These are phyloP conservation scores for Leptura quadrifasciata DNA, from an alignment of 2,888 invertebrate genomes.

Conservation along the genomic window DNA sequence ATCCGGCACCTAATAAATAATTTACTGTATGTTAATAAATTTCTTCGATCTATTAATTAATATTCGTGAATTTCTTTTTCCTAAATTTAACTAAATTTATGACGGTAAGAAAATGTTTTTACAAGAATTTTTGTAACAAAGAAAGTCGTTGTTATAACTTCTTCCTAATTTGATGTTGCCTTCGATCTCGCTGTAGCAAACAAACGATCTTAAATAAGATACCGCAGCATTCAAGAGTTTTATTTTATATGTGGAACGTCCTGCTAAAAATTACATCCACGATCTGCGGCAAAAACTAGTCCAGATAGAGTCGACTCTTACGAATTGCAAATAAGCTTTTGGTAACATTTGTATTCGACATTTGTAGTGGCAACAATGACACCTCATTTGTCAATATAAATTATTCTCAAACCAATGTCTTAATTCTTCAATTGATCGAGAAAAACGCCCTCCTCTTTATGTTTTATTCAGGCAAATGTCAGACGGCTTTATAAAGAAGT, in stretches of 20 bases:
- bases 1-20: no score
- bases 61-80: background rate
- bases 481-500: constrained; percentile 50
- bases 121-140: constrained; percentile 45
- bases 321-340: constrained; percentile 72
- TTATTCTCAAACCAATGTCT: constrained; percentile 70
- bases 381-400: constrained; percentile 74
- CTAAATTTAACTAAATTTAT: constrained; percentile 44
- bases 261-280: constrained; percentile 34
- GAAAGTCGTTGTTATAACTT: constrained; percentile 54
- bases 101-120: constrained; percentile 47
- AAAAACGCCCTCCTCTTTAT: constrained; percentile 54
- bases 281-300: constrained; percentile 66
- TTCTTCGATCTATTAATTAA: no score
- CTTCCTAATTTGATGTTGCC: constrained; percentile 55
- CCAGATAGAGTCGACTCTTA: constrained; percentile 59
- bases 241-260: constrained; percentile 12
- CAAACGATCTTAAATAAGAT: constrained; percentile 52
- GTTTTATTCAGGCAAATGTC: constrained; percentile 57
- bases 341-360: constrained; percentile 72
- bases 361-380: constrained; percentile 71
- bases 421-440: constrained; percentile 63
- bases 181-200: constrained; percentile 42
- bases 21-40: no score
- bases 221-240: constrained; percentile 36